A percentile compares a stretch with the other conserved stretches of the same genome.
Evolutionary conservation across 37 sponge, comb jelly and placozoan genomes (phyloP).

Genomic region (Ianthella basta): DNA sequence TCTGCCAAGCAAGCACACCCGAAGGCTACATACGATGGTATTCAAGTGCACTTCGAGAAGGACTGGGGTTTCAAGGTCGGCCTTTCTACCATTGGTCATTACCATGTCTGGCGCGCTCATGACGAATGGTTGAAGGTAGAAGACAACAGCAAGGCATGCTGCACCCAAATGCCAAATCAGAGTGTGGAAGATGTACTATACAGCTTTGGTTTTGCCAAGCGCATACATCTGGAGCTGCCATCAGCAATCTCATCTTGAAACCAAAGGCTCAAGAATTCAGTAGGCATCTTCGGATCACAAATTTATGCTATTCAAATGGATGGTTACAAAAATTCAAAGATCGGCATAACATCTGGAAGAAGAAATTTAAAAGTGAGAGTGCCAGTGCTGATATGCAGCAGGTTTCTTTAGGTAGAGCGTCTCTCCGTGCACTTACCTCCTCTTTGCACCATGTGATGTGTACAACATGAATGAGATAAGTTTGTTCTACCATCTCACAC

Average conservation of each 20-base stretch:
- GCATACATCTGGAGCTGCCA: slow-evolving; percentile 20
- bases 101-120: slow-evolving; percentile 22
- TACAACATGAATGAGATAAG: slow-evolving; percentile 24
- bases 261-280: slow-evolving; percentile 31
- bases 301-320: not conserved
- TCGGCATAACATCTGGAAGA: not conserved
- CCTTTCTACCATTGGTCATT: slow-evolving; percentile 26
- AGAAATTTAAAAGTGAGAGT: slow-evolving; percentile 11
- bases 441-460: slow-evolving; percentile 14
- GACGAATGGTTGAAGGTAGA: slow-evolving; percentile 29
- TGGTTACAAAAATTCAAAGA: slow-evolving; percentile 14
- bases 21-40: slow-evolving; percentile 22
- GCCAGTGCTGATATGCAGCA: slow-evolving; percentile 22
- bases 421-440: slow-evolving; percentile 16
- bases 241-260: slow-evolving; percentile 30
- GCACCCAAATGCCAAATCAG: slow-evolving; percentile 15
- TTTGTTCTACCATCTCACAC: slow-evolving; percentile 3
- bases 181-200: slow-evolving; percentile 12
- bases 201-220: slow-evolving; percentile 35
- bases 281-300: not conserved
- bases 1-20: slow-evolving; percentile 26
- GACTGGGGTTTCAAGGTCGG: slow-evolving; percentile 35
- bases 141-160: slow-evolving; percentile 15
- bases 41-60: slow-evolving; percentile 27
- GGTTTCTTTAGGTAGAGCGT: slow-evolving; percentile 6